Evolutionary conservation across 2,113 vertebrate species (phyloP), one percentile per base, ranked within the genome.

Genomic region (Amphiprion percula): DNA sequence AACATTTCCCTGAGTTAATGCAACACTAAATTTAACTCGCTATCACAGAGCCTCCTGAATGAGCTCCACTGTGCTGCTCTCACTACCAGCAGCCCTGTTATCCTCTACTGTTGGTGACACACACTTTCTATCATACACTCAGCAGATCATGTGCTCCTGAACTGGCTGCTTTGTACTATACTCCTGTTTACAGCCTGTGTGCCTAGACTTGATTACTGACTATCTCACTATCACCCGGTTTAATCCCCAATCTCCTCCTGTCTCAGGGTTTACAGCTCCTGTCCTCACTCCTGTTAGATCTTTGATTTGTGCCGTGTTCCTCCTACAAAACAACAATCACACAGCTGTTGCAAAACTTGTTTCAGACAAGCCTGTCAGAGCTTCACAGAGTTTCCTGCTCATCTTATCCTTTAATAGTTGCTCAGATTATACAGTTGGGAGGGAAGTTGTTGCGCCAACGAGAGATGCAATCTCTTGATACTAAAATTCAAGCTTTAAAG

Each of bases 81-180:
- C 24, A 41, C 7, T 2, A 28, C 33, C 49, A 58, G 15, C 23
- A 9, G n/a, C 26, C 37, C 15, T 46, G 21, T 59, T 59, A 46
- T 71, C 65, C 46, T 10, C 7, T 52, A 7, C 19, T 44, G 14
- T 71, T 7, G 8, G 28, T 71, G 23, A 63, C 10, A 61, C 53
- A 53, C 33, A 37, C 60, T 53, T 59, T 17, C 21, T 17, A 12
- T 69, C 16, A 28, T 26, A 17, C 21, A 47, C 28, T 55, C 74
- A 64, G 30, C 10, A 23, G 26, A 74, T 85, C 67, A 77, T 67
- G 66, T 74, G 74, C 37, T 85, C 17, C 19, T 80, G 53, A 80
- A 47, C 37, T 53, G 17, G 14, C 33, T 62, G 16, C 59, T 72
- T 52, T 77, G 63, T 71, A 15, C 50, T 67, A 16, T 49, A 24